A percentile compares a stretch with the other conserved stretches of the same genome.
phyloP scores from a whole-genome alignment of 2,797 vertebrate species.

The Lacerta bilineata region DNA sequence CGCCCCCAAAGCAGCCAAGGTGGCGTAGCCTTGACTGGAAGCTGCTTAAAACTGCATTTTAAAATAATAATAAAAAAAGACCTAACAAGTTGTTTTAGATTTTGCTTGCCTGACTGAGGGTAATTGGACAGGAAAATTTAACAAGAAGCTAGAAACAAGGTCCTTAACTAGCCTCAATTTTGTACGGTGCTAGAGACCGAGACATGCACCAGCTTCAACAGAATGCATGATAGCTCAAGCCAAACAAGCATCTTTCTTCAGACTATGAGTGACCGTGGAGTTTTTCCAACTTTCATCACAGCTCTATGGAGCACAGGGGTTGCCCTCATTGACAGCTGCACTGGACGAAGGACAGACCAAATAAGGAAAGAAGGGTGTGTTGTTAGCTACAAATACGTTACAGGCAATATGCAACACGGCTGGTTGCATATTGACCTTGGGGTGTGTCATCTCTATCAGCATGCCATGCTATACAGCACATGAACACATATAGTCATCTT shows the following conservation, averaged over 20 bases:
- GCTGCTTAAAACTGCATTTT: conserved; percentile 33
- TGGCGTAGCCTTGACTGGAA: conserved; percentile 5
- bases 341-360: conserved; percentile 66
- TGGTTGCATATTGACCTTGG: conserved; percentile 79
- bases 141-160: conserved; percentile 31
- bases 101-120: not conserved
- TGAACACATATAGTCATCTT: conserved; percentile 81
- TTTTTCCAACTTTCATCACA: conserved; percentile 52
- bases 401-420: conserved; percentile 80
- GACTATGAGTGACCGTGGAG: conserved; percentile 76
- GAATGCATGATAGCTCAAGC: not conserved
- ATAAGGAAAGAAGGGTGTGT: conserved; percentile 68
- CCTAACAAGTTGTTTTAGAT: conserved; percentile 21
- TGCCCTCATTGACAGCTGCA: conserved; percentile 59
- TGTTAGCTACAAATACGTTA: conserved; percentile 70
- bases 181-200: too few relatives aligned
- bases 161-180: conserved; percentile 15
- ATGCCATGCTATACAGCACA: conserved; percentile 85
- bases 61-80: not conserved
- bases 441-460: conserved; percentile 73
- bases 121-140: conserved; percentile 10
- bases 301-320: conserved; percentile 17
- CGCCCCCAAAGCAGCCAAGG: conserved; percentile 13
- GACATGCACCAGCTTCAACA: not conserved
- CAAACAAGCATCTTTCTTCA: conserved; percentile 57